Evolutionary conservation across 2,888 invertebrate species (phyloP).

Genomic region (Aphelenchoides bicaudatus): DNA sequence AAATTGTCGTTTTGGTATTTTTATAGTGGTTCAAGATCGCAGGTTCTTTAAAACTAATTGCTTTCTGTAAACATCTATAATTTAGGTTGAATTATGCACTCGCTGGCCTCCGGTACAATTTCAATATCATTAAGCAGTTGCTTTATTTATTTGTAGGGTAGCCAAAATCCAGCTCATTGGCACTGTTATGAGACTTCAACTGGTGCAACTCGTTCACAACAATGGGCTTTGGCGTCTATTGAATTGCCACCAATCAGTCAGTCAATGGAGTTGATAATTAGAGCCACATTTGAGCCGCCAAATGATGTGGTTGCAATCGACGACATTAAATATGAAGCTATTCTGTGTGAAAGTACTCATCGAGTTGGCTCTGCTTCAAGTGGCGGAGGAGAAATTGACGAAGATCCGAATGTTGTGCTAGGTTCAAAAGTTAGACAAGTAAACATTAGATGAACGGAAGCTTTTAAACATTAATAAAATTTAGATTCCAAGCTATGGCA

Average conservation of each 20-base stretch:
- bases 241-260: conserved; percentile 53
- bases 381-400: conserved; percentile 13
- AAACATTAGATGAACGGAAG: too few relatives aligned
- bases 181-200: conserved; percentile 53
- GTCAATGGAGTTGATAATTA: conserved; percentile 53
- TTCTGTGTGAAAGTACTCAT: conserved; percentile 38
- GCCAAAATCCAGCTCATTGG: conserved; percentile 33
- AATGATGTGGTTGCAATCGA: conserved; percentile 51
- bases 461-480: too few relatives aligned
- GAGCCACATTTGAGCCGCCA: conserved; percentile 47
- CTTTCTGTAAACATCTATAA: too few relatives aligned
- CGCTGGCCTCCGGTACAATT: conserved; percentile 51
- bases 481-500: not conserved
- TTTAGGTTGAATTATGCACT: conserved; percentile 53
- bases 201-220: conserved; percentile 43
- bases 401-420: not conserved
- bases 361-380: conserved; percentile 7
- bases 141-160: too few relatives aligned
- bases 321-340: conserved; percentile 50
- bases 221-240: conserved; percentile 51
- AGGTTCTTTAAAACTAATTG: too few relatives aligned
- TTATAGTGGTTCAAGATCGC: conserved; percentile 45
- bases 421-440: conserved; percentile 1
- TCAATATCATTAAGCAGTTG: too few relatives aligned
- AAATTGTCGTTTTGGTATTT: conserved; percentile 55